Evolutionary conservation across 92 coral and sea anemone genomes (phyloP).

Genomic region (Phenganax subtilis): DNA sequence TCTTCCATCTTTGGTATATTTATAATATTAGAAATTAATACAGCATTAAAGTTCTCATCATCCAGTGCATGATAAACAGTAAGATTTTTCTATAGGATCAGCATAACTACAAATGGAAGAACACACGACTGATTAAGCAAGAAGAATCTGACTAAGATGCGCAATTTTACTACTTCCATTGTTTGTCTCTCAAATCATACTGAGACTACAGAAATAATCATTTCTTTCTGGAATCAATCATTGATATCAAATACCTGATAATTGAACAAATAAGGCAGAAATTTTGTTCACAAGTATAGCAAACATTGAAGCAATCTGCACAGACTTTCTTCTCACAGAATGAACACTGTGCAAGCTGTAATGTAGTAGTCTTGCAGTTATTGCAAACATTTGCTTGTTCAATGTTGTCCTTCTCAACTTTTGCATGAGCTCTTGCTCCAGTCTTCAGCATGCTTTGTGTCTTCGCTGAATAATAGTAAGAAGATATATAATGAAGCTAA

Average conservation of each 20-base stretch:
- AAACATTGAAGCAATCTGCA: constrained; percentile 57
- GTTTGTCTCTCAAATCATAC: too few relatives aligned
- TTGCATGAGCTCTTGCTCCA: constrained; percentile 47
- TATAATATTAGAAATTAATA: not conserved
- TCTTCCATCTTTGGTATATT: not conserved
- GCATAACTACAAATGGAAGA: constrained; percentile 63
- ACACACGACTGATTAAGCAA: not conserved
- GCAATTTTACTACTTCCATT: too few relatives aligned
- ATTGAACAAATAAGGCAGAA: constrained; percentile 77
- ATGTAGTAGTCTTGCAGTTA: constrained; percentile 50
- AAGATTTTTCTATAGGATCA: constrained; percentile 63
- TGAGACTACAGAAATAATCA: too few relatives aligned
- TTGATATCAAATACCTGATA: constrained; percentile 50
- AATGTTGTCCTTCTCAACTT: not conserved
- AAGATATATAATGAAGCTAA: not conserved
- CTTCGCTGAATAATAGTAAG: constrained; percentile 49
- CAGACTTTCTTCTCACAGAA: constrained; percentile 77
- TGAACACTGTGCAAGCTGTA: constrained; percentile 42
- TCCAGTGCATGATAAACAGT: constrained; percentile 66
- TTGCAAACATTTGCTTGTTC: not conserved
- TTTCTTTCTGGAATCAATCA: too few relatives aligned
- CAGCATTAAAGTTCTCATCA: constrained; percentile 3
- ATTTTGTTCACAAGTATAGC: constrained; percentile 58
- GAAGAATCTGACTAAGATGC: too few relatives aligned
- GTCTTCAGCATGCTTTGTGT: constrained; percentile 66